phyloP scores from a whole-genome alignment of 1,140 invertebrate genomes.

The Oryzaephilus surinamensis region DNA sequence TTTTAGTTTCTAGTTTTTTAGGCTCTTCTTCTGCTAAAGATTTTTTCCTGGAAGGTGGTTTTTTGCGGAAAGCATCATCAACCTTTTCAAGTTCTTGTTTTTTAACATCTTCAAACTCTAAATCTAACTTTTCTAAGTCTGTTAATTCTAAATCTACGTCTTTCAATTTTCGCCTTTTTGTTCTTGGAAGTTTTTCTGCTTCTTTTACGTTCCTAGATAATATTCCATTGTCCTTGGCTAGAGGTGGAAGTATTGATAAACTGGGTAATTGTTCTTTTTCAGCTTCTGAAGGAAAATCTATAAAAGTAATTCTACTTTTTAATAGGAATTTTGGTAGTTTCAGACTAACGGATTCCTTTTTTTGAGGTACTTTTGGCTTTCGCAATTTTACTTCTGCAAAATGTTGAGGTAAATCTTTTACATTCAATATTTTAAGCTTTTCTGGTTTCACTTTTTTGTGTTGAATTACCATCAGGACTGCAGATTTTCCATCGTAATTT shows the following conservation, averaged over 20 bases:
- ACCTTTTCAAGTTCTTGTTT: constrained; percentile 21
- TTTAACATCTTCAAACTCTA: constrained; percentile 41
- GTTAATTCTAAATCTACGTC: constrained; percentile 55
- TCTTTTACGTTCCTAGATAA: constrained; percentile 61
- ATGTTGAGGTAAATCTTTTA: constrained; percentile 52
- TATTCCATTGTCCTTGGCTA: constrained; percentile 49
- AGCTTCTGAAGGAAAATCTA: constrained; percentile 45
- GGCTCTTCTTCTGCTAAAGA: no score
- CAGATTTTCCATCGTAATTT: constrained; percentile 4
- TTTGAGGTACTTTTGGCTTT: constrained; percentile 25
- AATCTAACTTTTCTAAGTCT: constrained; percentile 43
- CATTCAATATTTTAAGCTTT: constrained; percentile 51
- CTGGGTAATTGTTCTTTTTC: constrained; percentile 39
- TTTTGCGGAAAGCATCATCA: constrained; percentile 17
- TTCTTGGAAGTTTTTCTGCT: constrained; percentile 44
- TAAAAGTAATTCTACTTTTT: constrained; percentile 50
- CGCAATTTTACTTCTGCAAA: constrained; percentile 31
- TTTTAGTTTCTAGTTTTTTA: constrained; percentile 44
- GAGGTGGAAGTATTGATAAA: constrained; percentile 43
- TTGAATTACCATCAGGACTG: constrained; percentile 46
- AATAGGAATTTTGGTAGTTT: constrained; percentile 53
- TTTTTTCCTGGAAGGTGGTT: no score
- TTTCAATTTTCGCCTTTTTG: constrained; percentile 42
- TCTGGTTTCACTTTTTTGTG: constrained; percentile 44
- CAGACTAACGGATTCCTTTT: constrained; percentile 31